A percentile compares a stretch with the other conserved stretches of the same genome.
These are phyloP conservation scores for Myotis myotis DNA, from an alignment of 2,797 vertebrate genomes.

Conservation along the genomic window DNA sequence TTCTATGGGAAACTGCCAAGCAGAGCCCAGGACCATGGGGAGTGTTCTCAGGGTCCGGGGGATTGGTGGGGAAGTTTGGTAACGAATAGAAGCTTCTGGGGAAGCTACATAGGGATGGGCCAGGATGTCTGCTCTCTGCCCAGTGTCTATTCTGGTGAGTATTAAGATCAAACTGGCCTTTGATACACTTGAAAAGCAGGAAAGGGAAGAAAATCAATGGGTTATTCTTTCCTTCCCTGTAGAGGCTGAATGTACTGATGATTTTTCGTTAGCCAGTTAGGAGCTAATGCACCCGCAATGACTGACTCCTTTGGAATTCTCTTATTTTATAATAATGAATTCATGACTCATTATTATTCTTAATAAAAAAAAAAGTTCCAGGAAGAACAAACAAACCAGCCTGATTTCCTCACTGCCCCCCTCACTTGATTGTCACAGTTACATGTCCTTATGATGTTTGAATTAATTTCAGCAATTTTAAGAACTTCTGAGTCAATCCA, in stretches of 20 bases:
- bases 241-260: constrained; percentile 68
- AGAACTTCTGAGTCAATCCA: not conserved
- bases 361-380: constrained; percentile 44
- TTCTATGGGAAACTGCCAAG: not conserved
- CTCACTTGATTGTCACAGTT: not conserved
- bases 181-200: not conserved
- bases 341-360: constrained; percentile 68
- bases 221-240: constrained; percentile 61
- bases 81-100: not conserved
- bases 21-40: not conserved
- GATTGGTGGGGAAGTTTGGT: not conserved
- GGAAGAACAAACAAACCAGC: constrained; percentile 45
- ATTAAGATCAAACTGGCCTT: not conserved
- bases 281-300: constrained; percentile 69
- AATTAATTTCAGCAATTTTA: not conserved
- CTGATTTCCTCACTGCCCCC: not conserved
- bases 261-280: constrained; percentile 77
- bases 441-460: constrained; percentile 6
- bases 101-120: not conserved
- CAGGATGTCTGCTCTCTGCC: not conserved
- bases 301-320: constrained; percentile 76
- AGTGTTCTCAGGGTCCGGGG: not conserved
- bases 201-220: constrained; percentile 64
- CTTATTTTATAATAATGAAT: constrained; percentile 51
- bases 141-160: not conserved